Base-by-base conservation (phyloP, 2,888 invertebrate species). In the Panopea generosa region DNA sequence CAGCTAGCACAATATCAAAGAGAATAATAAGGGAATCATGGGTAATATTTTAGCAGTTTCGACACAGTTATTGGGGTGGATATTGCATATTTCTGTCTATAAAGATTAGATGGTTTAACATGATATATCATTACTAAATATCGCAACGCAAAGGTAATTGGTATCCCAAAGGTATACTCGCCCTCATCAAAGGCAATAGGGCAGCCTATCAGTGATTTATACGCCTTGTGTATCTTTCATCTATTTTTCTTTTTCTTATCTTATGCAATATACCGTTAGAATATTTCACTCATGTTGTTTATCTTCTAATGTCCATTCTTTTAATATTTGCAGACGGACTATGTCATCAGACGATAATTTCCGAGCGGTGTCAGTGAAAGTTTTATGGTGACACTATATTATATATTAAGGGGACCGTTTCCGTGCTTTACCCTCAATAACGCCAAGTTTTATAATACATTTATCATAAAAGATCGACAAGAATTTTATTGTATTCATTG, bases 191-290 rank as follows among this genome's bases (percentile, higher is more conserved):
- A 77, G 63, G 45, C n/a, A 18, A 27, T 47, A 16, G 0, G 2
- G 7, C 11, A 22, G 26, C 27, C 63, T 72, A 77, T 77, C 77
- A 63, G 20, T 77, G 67, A 77, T 77, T 77, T 77, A 77, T 68
- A 38, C 18, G 24, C n/a, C 29, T 14, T 16, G 16, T 18, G 33
- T 29, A 56, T 50, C 69, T 72, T 69, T 61, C 60, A 66, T 69
- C 45, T 69, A 16, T 26, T 59, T 33, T 73, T 53, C 33, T 52
- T 47, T 66, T 52, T 62, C 69, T 65, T 70, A 71, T 79, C 75
- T 79, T 68, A 75, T 69, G 71, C 68, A 79, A 79, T 69, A 55
- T 75, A 75, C 69, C 78, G 70, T 70, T 74, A 59, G 65, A 66
- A 67, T 71, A 78, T 74, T 74, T 74, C 71, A 77, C 65, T 77